Conservation (phyloP, 2,113 vertebrate genomes). For the Tichodroma muraria region DNA sequence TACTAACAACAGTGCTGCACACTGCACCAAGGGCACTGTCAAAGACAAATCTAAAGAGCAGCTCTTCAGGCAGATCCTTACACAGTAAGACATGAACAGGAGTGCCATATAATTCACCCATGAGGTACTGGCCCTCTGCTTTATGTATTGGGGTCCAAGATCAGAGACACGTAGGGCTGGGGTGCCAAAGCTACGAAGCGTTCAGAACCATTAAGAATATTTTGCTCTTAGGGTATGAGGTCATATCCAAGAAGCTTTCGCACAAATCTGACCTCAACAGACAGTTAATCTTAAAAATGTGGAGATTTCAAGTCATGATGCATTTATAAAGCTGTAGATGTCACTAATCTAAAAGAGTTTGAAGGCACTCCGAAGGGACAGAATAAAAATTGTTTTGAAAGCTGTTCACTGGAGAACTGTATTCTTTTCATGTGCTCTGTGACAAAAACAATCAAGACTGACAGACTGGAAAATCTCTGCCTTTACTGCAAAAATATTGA, state of each 20-base stretch:
- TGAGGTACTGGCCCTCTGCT: not conserved
- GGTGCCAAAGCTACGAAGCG: not conserved
- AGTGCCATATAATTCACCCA: not conserved
- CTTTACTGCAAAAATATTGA: not conserved
- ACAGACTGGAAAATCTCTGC: not conserved
- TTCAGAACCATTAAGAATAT: not conserved
- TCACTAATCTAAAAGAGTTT: not conserved
- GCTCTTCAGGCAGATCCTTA: not conserved
- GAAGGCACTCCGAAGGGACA: not conserved
- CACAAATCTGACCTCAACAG: not conserved
- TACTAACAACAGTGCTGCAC: not conserved
- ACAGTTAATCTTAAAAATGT: not conserved
- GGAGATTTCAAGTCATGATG: not conserved
- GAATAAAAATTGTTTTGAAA: not conserved
- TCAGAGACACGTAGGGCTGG: not conserved
- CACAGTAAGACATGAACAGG: not conserved
- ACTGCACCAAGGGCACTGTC: not conserved
- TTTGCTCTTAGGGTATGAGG: not conserved
- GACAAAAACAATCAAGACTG: slow-evolving; percentile 10
- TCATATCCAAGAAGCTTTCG: not conserved
- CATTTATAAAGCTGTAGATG: not conserved
- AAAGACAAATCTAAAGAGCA: not conserved
- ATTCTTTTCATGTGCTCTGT: not conserved
- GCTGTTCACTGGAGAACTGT: not conserved
- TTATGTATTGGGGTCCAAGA: not conserved